Conservation (phyloP, 2,113 vertebrate genomes). For the Probosciger aterrimus region DNA sequence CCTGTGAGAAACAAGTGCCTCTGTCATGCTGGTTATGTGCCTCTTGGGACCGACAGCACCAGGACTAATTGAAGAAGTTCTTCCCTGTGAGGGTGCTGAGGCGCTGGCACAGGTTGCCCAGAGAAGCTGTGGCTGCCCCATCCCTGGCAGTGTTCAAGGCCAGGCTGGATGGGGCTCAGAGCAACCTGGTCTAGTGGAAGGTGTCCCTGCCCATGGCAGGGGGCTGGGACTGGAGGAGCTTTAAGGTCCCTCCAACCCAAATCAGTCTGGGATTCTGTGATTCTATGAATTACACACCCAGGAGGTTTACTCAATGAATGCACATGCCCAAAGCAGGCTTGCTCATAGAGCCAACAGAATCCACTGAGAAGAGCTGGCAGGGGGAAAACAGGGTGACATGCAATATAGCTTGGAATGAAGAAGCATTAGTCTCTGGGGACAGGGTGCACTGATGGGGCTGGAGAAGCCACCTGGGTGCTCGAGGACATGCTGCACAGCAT, state of each 20-base stretch:
- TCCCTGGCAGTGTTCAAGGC: not conserved
- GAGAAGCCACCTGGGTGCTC: not conserved
- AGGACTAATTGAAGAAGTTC: not conserved
- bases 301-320: not conserved
- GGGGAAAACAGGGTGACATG: not conserved
- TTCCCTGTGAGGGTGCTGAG: not conserved
- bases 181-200: not conserved
- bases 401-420: rapidly evolving
- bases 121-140: not conserved
- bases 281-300: not conserved
- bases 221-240: not conserved
- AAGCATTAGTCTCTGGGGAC: not conserved
- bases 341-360: not conserved
- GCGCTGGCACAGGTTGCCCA: not conserved
- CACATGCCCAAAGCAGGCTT: not conserved
- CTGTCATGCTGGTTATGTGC: rapidly evolving
- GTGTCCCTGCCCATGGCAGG: not conserved
- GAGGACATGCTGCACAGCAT: rapidly evolving
- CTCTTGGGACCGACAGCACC: not conserved
- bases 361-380: not conserved
- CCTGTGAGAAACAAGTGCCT: rapidly evolving
- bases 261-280: not conserved
- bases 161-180: not conserved
- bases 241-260: not conserved
- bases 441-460: not conserved